Evolutionary conservation across 2,888 invertebrate genomes (phyloP), one percentile per base, ranked within the genome.

Genomic region (Aplocera efformata): DNA sequence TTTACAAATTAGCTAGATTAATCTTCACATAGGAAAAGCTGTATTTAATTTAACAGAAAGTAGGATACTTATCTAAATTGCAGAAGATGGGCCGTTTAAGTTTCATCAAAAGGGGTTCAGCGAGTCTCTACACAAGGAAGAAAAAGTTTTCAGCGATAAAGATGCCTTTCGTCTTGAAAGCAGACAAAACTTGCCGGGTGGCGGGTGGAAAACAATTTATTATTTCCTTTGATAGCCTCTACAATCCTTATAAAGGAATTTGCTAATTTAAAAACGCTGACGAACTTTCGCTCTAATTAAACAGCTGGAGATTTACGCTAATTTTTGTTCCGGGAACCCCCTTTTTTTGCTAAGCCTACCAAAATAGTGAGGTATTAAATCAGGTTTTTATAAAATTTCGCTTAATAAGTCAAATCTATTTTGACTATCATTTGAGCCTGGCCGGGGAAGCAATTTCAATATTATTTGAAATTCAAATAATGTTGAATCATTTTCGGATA

Each of bases 131-230:
- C 67, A 68, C 70, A 66, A 66, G 60, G 63, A 71, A 72, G 76
- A 80, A 84, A 82, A 83, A 83, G 73, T 84, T 82, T 66, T 54
- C 64, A 64, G 64, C 74, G 81, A 84, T 83, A 84, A 83, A 80
- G 81, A 78, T 79, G 77, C 72, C 77, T 76, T 78, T 73, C 72
- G 72, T 70, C 72, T 74, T 69, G 66, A 66, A 70, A 63, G 64
- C 68, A 67, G 71, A 67, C 70, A 61, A 67, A 78, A 79, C 67
- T 77, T 73, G 64, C 66, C 60, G 66, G 68, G 62, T 53, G 66
- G 64, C 56, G 67, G 71, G 71, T 59, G 63, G 61, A 66, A 71
- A 78, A 77, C 75, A 79, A 75, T 75, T 70, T 70, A 72, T 73
- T 76, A 71, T 71, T 72, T 66, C 65, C 71, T 72, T 72, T 71